Evolutionary conservation across 1,140 invertebrate genomes (phyloP), one percentile per base, ranked within the genome.

Genomic region (Temnothorax nylanderi): DNA sequence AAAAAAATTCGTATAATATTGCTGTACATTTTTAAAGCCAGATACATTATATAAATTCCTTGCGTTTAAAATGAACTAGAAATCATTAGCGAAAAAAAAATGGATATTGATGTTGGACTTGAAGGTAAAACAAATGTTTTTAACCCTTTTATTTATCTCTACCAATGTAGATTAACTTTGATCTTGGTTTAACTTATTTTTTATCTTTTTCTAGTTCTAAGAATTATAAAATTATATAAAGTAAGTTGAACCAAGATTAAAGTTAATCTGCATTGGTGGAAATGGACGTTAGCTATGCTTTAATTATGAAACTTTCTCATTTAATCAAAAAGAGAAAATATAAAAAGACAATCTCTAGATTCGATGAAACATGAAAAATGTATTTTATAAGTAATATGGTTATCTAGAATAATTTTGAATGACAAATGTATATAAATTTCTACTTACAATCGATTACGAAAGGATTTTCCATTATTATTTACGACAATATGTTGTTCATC

Each of bases 1-100:
- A 47, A 32, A 47, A 69, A 69, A 72, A 51, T 54, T 72, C 3
- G 26, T 71, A 18, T 72, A 34, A 34, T 72, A 34, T n/a, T n/a
- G 1, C n/a, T 54, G 0, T 32, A 18, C 16, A 51, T 51, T 71
- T 51, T 71, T 49, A 71, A 67, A 65, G 2, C 16, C 5, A 3
- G 26, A 34, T 44, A 18, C n/a, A 2, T 41, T 26, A 26, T 41
- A 71, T 18, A 51, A 69, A 49, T 47, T 64, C 16, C 8, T 65
- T 8, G 8, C 62, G 32, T 37, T 18, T 64, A 16, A 64, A 16
- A n/a, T 34, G 3, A 41, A 41, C n/a, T 16, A 37, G 18, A 10
- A 41, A 65, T 37, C 3, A 62, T 64, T 64, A 64, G 16, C 47
- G 7, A 62, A 16, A 13, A 34, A 34, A 32, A 64, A 18, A 37